Evolutionary conservation across 2,113 vertebrate genomes (phyloP), one percentile per base, ranked within the genome.

Genomic region (Scatophagus argus): DNA sequence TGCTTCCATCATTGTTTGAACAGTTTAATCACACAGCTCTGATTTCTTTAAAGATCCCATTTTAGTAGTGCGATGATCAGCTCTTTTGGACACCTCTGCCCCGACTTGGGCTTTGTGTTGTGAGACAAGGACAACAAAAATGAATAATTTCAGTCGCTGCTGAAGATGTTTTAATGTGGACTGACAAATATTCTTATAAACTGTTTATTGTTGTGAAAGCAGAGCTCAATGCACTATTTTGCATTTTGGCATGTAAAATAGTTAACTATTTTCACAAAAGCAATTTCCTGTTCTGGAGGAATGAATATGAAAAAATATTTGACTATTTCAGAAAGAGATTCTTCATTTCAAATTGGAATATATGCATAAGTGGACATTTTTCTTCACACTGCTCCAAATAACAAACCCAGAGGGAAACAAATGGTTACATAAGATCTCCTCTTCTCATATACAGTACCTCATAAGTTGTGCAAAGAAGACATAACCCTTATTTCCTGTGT

Each of bases 1-100:
- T 31, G 51, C 79, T 78, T 81, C 77, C 55, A 65, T 83, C 72
- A 62, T 23, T 81, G 77, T 89, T 85, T 76, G 64, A 78, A 41
- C 70, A 71, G 51, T 87, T 82, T 88, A 81, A 87, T 91, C 80
- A 79, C 59, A 21, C 27, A 39, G 49, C 66, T 73, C 54, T 68
- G 62, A 84, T 80, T 84, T 70, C 66, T 62, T 34, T 75, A 61
- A 49, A 84, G 76, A 65, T 68, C 46, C 25, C 34, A 16, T 55
- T 56, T 55, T 67, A 83, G 59, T 54, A 51, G 25, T 61, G 67
- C 72, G 65, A 66, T 29, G 55, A 81, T 87, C 75, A 81, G 16
- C 66, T 29, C 3, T 85, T 81, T 74, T 73, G 36, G 55, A 72
- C 36, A 23, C 36, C 61, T 27, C 60, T 1, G 5, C 27, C 1